Conservation (phyloP, 2,113 vertebrate genomes). For the Lucifuga dentata region DNA sequence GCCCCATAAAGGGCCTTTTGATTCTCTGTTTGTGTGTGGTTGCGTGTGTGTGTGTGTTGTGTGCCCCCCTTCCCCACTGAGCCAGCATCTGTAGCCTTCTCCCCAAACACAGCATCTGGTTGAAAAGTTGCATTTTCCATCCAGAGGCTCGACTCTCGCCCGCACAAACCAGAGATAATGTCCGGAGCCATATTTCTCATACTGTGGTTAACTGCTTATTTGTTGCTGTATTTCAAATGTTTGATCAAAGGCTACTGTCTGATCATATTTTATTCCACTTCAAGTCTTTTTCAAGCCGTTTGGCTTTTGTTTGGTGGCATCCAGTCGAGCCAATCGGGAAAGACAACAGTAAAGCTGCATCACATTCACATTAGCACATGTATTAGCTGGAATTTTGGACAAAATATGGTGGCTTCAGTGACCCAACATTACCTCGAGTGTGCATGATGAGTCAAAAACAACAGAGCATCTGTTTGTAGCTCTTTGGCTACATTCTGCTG, state of each 20-base stretch:
- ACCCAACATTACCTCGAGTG: slow-evolving; percentile 14
- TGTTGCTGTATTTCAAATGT: background rate
- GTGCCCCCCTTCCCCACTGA: slow-evolving; percentile 19
- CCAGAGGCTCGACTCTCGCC: slow-evolving; percentile 5
- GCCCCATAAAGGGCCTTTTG: slow-evolving; percentile 63
- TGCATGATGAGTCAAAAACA: slow-evolving; percentile 19
- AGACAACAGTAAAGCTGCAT: too few relatives aligned
- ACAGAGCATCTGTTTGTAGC: slow-evolving; percentile 21
- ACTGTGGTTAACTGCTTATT: slow-evolving; percentile 7
- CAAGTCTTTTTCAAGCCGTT: too few relatives aligned
- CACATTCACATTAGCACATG: too few relatives aligned
- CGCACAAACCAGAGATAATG: slow-evolving; percentile 13
- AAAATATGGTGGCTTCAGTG: slow-evolving; percentile 1
- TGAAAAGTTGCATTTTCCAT: slow-evolving; percentile 25
- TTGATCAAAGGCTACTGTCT: background rate
- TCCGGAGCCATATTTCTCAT: slow-evolving; percentile 7
- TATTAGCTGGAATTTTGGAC: too few relatives aligned
- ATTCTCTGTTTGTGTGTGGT: slow-evolving; percentile 27
- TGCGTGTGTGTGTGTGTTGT: background rate
- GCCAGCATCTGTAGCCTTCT: slow-evolving; percentile 33
- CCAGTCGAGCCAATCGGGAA: too few relatives aligned
- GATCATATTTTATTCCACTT: too few relatives aligned
- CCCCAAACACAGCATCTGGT: slow-evolving; percentile 16
- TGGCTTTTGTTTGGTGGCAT: too few relatives aligned
- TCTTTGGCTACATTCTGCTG: background rate